Evolutionary conservation across 2,888 invertebrate genomes (phyloP).

Genomic region (Physocephala rufipes): DNA sequence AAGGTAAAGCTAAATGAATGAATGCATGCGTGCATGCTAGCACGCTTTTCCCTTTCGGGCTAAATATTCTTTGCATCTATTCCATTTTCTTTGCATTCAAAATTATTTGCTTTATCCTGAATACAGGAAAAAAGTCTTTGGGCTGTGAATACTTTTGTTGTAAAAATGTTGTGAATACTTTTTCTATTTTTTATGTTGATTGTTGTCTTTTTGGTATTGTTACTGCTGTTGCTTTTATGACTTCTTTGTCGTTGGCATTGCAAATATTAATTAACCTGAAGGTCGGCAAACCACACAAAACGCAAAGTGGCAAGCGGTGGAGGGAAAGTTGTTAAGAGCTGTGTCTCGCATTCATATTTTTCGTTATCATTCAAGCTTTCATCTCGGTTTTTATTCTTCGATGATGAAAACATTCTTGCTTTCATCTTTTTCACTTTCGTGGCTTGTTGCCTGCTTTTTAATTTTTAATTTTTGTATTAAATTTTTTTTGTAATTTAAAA

Average conservation of each 20-base stretch:
- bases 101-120: not conserved
- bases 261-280: constrained; percentile 41
- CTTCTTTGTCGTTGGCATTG: constrained; percentile 39
- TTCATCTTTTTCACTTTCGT: not conserved
- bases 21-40: constrained; percentile 4
- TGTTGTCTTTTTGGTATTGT: constrained; percentile 34
- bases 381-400: not conserved
- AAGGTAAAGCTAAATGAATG: constrained; percentile 1
- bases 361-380: not conserved
- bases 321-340: not conserved
- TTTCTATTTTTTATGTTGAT: constrained; percentile 34
- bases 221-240: constrained; percentile 31
- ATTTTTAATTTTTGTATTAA: not conserved
- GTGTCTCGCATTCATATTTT: not conserved
- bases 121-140: too few species aligned
- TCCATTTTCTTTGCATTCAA: not conserved
- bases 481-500: not conserved
- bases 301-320: not conserved
- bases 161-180: not conserved
- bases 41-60: too few species aligned
- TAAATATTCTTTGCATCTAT: too few species aligned
- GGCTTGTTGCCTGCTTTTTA: not conserved
- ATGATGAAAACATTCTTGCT: not conserved
- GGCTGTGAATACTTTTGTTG: not conserved
- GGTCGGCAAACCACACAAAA: constrained; percentile 33